A percentile compares a stretch with the other conserved stretches of the same genome.
Evolutionary conservation across 2,888 invertebrate species (phyloP).

Genomic region (Cactoblastis cactorum): DNA sequence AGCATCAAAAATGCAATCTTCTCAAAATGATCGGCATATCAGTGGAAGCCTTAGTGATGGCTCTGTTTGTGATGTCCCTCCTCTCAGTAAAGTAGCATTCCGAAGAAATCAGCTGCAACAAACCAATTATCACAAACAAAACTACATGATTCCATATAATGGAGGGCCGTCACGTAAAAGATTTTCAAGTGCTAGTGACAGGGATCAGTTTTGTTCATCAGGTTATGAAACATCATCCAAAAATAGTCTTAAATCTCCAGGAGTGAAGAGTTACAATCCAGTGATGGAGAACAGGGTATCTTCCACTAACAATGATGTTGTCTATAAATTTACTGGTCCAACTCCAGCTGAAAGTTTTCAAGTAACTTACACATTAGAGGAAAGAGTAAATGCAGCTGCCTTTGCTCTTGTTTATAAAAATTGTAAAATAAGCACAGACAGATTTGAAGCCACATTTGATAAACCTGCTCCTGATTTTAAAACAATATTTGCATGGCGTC

Average conservation of each 20-base stretch:
- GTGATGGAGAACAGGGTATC: slow-evolving; percentile 72
- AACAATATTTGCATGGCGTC: slow-evolving; percentile 70
- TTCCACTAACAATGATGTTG: slow-evolving; percentile 63
- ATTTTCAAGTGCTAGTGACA: slow-evolving; percentile 51
- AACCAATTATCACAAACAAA: slow-evolving; percentile 37
- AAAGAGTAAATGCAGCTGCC: slow-evolving; percentile 63
- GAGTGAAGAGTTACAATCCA: slow-evolving; percentile 44
- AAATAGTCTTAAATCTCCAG: slow-evolving; percentile 40
- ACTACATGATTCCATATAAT: slow-evolving; percentile 42
- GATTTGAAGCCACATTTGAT: slow-evolving; percentile 59
- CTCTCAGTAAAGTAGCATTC: slow-evolving; percentile 43
- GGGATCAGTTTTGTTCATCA: slow-evolving; percentile 53
- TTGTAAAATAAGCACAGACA: slow-evolving; percentile 62
- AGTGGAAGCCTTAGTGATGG: slow-evolving; percentile 66
- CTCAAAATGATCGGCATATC: slow-evolving; percentile 40
- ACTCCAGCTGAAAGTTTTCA: slow-evolving; percentile 52
- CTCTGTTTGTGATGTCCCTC: slow-evolving; percentile 55
- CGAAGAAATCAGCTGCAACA: slow-evolving; percentile 47
- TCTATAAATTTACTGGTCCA: slow-evolving; percentile 56
- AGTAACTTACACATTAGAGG: slow-evolving; percentile 62
- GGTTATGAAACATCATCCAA: slow-evolving; percentile 61
- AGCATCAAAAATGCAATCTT: slow-evolving; percentile 31
- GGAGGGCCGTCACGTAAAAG: slow-evolving; percentile 46
- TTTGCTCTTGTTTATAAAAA: slow-evolving; percentile 68
- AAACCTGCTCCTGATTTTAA: slow-evolving; percentile 74